Percentiles rank a stretch among this genome's conserved stretches.
Conservation (phyloP, 2,113 vertebrate genomes). For the Ariopsis seemanni region DNA sequence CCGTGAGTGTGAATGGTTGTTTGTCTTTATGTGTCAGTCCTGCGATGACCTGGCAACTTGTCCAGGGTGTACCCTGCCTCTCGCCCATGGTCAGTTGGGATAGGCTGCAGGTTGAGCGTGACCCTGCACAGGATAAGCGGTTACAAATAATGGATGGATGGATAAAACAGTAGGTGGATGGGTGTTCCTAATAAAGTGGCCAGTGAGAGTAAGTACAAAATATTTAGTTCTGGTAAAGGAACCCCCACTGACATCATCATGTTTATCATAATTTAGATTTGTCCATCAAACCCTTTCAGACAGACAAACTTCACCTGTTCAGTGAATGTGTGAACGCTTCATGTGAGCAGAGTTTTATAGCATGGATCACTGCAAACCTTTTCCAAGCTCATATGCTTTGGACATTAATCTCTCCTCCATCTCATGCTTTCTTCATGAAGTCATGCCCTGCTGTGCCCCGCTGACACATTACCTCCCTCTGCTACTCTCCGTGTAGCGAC, state of each 20-base stretch:
- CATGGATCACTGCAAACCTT: background rate
- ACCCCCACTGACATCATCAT: background rate
- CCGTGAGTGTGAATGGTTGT: too few relatives aligned
- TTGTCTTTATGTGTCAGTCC: too few relatives aligned
- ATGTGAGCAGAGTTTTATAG: background rate
- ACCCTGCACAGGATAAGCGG: too few relatives aligned
- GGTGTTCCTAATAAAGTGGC: too few relatives aligned
- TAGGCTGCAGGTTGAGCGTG: too few relatives aligned
- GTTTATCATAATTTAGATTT: background rate
- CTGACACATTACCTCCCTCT: constrained; percentile 2
- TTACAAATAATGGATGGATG: too few relatives aligned
- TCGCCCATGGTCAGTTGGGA: too few relatives aligned
- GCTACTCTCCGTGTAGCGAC: constrained; percentile 1
- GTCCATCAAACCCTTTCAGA: background rate
- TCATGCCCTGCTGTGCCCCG: constrained; percentile 35
- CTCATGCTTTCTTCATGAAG: constrained; percentile 44
- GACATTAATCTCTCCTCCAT: constrained; percentile 1
- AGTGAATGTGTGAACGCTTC: background rate
- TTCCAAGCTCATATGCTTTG: background rate
- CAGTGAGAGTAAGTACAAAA: too few relatives aligned
- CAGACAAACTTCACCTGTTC: constrained; percentile 7
- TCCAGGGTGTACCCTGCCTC: too few relatives aligned
- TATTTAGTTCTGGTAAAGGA: background rate
- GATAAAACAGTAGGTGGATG: too few relatives aligned
- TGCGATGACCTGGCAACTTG: too few relatives aligned